phyloP scores from a whole-genome alignment of 2,113 vertebrate species.

The Pterophyllum scalare region DNA sequence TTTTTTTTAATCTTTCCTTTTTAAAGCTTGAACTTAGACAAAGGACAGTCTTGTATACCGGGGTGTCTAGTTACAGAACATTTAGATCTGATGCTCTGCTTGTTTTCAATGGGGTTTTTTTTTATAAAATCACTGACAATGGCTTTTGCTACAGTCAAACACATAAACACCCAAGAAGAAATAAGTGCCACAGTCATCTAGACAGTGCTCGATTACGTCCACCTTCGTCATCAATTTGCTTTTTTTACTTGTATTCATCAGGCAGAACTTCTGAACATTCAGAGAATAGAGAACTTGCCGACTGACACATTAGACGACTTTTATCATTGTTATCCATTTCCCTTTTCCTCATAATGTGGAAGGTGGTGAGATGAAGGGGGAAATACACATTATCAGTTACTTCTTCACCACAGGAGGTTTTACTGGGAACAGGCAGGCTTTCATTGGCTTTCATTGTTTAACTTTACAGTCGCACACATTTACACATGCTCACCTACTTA shows the following conservation, averaged over 20 bases:
- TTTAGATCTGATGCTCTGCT: background rate
- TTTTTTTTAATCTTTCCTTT: background rate
- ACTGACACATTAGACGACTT: background rate
- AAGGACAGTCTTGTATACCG: background rate
- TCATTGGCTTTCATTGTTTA: background rate
- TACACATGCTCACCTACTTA: background rate
- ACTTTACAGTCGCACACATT: background rate
- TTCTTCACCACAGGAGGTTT: conserved; percentile 17
- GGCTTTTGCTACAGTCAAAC: background rate
- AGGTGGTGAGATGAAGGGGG: conserved; percentile 24
- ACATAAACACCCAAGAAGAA: conserved; percentile 7
- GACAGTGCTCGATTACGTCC: background rate
- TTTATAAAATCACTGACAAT: conserved; percentile 13
- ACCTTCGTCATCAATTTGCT: background rate
- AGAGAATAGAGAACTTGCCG: conserved; percentile 54
- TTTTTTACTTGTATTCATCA: background rate
- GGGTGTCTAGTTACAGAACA: background rate
- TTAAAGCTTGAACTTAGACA: background rate
- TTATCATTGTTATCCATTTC: conserved; percentile 42
- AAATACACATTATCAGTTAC: conserved; percentile 40
- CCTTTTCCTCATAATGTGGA: conserved; percentile 54
- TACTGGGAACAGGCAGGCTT: conserved; percentile 29
- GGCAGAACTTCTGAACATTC: conserved; percentile 7
- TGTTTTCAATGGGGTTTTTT: conserved; percentile 30
- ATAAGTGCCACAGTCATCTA: background rate